These are phyloP conservation scores for Okapia johnstoni DNA, from an alignment of 2,113 vertebrate species.

Conservation along the genomic window DNA sequence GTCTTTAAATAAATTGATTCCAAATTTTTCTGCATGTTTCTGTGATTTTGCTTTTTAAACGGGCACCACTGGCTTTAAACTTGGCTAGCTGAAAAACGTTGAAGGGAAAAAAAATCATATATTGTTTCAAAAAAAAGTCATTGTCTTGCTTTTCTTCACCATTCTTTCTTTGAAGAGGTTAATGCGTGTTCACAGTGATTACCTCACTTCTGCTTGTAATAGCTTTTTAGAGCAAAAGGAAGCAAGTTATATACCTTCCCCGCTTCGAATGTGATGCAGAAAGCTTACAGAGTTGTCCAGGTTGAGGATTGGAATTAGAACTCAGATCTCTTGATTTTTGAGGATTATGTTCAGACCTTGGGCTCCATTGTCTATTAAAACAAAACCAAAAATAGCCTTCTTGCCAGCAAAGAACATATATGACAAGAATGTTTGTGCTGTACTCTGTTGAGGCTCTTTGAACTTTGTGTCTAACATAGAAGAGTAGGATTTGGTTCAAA, in stretches of 20 bases:
- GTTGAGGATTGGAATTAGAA: constrained; percentile 12
- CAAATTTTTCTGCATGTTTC: constrained; percentile 75
- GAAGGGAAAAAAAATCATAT: constrained; percentile 17
- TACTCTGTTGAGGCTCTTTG: background rate
- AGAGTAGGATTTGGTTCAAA: background rate
- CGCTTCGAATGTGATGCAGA: background rate
- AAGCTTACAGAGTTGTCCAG: background rate
- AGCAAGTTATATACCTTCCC: background rate
- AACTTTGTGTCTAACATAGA: background rate
- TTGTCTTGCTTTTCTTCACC: constrained; percentile 55
- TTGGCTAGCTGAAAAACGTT: constrained; percentile 44
- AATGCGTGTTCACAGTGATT: constrained; percentile 25
- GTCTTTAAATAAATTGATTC: constrained; percentile 82
- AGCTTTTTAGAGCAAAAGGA: background rate
- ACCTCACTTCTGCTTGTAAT: constrained; percentile 41
- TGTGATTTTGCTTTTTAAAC: constrained; percentile 71
- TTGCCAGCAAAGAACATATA: background rate
- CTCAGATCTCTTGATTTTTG: background rate
- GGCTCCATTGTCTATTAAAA: background rate
- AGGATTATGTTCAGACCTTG: background rate
- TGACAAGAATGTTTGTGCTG: background rate
- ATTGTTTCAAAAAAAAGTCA: constrained; percentile 44
- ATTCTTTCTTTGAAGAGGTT: constrained; percentile 51
- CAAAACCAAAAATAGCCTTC: background rate
- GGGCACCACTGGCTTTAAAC: constrained; percentile 58